Base-by-base conservation (phyloP, 1,140 invertebrate species). In the Bombus terrestris region DNA sequence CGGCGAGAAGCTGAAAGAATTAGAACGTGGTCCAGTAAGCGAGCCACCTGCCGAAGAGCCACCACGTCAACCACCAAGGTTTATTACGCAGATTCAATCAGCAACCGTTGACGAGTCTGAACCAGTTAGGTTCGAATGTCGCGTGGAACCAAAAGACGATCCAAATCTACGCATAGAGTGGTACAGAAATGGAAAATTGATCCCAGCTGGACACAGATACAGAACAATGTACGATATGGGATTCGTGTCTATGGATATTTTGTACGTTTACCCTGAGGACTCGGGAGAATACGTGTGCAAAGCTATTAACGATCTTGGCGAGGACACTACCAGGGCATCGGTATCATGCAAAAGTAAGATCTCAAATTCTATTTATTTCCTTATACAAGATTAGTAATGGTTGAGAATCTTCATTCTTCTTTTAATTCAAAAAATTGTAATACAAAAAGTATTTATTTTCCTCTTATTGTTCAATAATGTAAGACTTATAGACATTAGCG, bases 111-210 rank as follows among this genome's bases (percentile, higher is more conserved):
- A 97, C 91, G 98, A 99, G 95, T 97, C 98, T 18, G 98, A 99
- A 95, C 97, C 97, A 1, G 97, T 99, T 1, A 97, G 98, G 79
- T 99, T 99, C 92, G 98, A 99, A 94, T 99, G 98, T 92, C 97
- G 97, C 81, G 97, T 99, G 9, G 98, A 99, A 93, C 99, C 99
- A 1, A 98, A 98, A 94, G 98, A 98, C 89, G 99, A 99, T 96
- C 97, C 99, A 2, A 98, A 97, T 86, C 96, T 99, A 86, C 96
- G 97, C 37, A 97, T 99, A 53, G 98, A 99, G 94, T 99, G 98
- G 98, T 99, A 98, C 91, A 96, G 98, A 91, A 98, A 99, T 94
- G 98, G 98, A 79, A 98, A 98, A 95, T 95, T 97, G 1, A 96
- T 99, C 83, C 97, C 97, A 35, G 97, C 97, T 66, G 98, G 99